Conservation (phyloP, 2,797 vertebrate genomes). For the Hapalemur alaotrensis region DNA sequence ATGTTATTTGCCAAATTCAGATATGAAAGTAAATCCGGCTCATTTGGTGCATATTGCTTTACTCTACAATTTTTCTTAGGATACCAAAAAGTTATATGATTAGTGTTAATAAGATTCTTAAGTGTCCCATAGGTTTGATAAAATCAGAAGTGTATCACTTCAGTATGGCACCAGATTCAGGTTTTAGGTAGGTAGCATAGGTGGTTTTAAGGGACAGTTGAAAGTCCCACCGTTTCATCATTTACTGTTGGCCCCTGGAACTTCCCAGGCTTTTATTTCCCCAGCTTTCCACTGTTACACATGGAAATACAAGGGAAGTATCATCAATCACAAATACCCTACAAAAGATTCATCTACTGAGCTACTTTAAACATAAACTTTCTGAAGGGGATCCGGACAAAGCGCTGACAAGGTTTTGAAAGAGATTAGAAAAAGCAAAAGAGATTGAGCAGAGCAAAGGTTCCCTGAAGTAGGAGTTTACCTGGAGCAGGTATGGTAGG, state of each 20-base stretch:
- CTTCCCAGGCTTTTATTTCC: not conserved
- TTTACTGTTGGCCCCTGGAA: not conserved
- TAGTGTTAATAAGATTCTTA: not conserved
- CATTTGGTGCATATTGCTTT: not conserved
- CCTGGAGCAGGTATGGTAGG: accelerated
- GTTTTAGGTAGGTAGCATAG: not conserved
- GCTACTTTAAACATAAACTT: not conserved
- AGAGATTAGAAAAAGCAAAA: not conserved
- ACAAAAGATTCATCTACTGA: not conserved
- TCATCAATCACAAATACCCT: not conserved
- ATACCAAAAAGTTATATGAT: not conserved
- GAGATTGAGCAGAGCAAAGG: not conserved
- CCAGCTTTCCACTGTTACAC: not conserved
- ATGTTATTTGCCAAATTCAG: not conserved
- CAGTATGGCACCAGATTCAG: not conserved
- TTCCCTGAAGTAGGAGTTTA: not conserved
- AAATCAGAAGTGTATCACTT: not conserved
- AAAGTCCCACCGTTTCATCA: not conserved
- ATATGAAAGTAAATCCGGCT: not conserved
- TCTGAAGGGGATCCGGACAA: not conserved
- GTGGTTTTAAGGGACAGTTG: not conserved
- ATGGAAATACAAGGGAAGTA: not conserved
- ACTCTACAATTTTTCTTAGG: not conserved
- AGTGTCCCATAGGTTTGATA: not conserved
- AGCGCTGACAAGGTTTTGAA: not conserved